Conservation (phyloP, 2,888 invertebrate genomes). For the Tinea pellionella region DNA sequence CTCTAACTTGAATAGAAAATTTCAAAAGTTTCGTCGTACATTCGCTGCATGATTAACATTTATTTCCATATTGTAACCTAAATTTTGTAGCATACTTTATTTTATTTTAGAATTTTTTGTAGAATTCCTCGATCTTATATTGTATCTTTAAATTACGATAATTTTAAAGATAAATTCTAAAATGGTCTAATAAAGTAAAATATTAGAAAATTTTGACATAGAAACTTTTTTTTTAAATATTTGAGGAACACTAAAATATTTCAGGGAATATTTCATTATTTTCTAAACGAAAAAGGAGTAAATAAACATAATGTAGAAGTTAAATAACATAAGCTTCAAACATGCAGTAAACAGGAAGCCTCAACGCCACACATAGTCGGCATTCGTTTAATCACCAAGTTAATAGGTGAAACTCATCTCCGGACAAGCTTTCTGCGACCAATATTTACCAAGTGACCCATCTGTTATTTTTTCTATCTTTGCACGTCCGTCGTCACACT, state of each 20-base stretch:
- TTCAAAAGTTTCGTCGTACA: background rate
- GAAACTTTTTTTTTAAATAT: too few relatives aligned
- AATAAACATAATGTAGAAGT: background rate
- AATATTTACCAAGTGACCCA: conserved; percentile 4
- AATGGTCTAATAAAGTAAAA: too few relatives aligned
- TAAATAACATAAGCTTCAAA: background rate
- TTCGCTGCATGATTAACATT: background rate
- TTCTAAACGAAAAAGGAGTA: too few relatives aligned
- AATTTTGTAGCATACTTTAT: background rate
- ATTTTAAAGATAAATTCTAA: too few relatives aligned
- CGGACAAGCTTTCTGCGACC: conserved; percentile 16
- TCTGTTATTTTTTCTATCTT: conserved; percentile 5
- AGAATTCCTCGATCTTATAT: too few relatives aligned
- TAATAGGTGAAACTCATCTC: conserved; percentile 58
- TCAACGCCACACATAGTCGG: conserved; percentile 23
- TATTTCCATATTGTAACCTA: conserved; percentile 7
- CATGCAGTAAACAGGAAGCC: conserved; percentile 10
- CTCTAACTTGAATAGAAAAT: background rate
- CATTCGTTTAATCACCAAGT: conserved; percentile 47
- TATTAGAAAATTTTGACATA: too few relatives aligned
- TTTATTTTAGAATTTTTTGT: background rate
- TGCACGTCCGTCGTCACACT: background rate
- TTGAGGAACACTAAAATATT: too few relatives aligned
- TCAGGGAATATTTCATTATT: too few relatives aligned
- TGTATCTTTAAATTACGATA: too few relatives aligned